A percentile compares a stretch with the other conserved stretches of the same genome.
Evolutionary conservation across 2,797 vertebrate genomes (phyloP).

Genomic region (Lagorchestes hirsutus): DNA sequence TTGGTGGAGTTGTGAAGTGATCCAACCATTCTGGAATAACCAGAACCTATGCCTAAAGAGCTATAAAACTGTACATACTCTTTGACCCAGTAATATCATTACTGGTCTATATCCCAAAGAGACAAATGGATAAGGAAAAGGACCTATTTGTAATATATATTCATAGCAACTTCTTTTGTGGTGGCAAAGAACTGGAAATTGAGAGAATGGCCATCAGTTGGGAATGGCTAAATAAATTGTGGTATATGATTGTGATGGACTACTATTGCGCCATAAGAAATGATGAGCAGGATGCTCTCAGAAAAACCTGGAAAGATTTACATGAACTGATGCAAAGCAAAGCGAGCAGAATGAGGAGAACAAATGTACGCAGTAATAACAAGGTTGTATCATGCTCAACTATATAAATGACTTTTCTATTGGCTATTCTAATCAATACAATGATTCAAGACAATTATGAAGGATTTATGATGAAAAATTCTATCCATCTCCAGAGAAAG

Average conservation of each 20-base stretch:
- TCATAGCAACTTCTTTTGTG: neutral
- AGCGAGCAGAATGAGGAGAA: neutral
- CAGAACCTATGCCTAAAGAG: neutral
- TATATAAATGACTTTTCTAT: neutral
- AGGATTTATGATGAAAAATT: neutral
- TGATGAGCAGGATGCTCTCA: neutral
- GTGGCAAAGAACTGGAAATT: neutral
- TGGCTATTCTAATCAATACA: neutral
- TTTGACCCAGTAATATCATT: neutral
- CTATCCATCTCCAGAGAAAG: neutral
- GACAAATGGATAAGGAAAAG: neutral
- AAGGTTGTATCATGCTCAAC: neutral
- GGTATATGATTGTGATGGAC: neutral
- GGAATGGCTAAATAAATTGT: neutral
- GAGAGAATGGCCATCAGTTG: neutral
- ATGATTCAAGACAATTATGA: neutral
- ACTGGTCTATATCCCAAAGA: neutral
- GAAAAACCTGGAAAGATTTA: neutral
- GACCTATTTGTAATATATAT: neutral
- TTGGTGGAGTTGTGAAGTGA: neutral
- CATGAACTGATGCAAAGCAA: neutral
- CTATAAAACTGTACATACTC: neutral
- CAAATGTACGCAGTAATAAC: neutral
- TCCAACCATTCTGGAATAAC: neutral
- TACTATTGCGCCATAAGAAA: neutral